Base-by-base conservation (phyloP, 2,113 vertebrate species). In the Nothoprocta perdicaria region DNA sequence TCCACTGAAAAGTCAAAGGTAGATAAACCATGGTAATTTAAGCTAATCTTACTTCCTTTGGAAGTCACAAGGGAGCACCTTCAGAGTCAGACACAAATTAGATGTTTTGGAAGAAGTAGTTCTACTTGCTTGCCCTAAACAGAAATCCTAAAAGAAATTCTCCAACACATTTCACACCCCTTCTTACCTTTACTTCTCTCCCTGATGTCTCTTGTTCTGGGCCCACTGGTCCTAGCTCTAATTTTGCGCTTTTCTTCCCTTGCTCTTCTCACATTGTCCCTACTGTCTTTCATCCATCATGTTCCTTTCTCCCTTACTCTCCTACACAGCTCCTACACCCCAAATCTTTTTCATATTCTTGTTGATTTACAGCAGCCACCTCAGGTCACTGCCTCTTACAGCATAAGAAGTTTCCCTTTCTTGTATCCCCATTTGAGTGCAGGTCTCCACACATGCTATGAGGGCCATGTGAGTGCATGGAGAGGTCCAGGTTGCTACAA, bases 321-420 rank as follows among this genome's bases (percentile, higher is more conserved):
- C 74, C 67, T 21, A 77, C 41, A 75, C 46, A 58, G 80, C 40
- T 81, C 48, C 61, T 41, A 41, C 31, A 91, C 52, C 40, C 38
- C 73, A 88, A 79, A 50, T 2, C 2, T 55, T 94, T 79, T 84
- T 45, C 86, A 91, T 33, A 63, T 75, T 93, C 83, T 58, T 93
- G 80, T 92, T 89, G 79, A 76, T 83, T 93, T 95, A 75, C 27
- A 85, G 55, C 29, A 89, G 84, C 46, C 71, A 89, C 68, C 19
- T 93, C 69, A 93, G 95, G 94, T 92, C 89, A 80, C 43, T 66
- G 73, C 22, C 50, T 73, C 73, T 78, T 68, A 48, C 21, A 53
- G 40, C 52, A 48, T 38, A 71, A 74, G 93, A 91, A 92, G 80
- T 80, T 82, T 73, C 50, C 78, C 38, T 60, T 81, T 66, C 63